Evolutionary conservation across 2,797 vertebrate species (phyloP).

Genomic region (Spinus olivaceus): DNA sequence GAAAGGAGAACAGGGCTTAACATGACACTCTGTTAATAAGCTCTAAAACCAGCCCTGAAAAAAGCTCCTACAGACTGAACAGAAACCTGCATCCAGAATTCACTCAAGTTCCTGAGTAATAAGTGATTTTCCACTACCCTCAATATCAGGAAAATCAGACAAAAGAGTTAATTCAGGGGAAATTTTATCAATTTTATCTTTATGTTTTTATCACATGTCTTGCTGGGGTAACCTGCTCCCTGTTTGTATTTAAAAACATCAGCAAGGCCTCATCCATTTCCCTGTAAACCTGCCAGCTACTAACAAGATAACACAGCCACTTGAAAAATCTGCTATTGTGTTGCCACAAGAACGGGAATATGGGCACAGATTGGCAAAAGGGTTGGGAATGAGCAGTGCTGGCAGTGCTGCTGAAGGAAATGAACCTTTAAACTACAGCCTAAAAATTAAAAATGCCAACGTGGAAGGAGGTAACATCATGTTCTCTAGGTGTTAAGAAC

Average conservation of each 20-base stretch:
- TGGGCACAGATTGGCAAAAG: neutral
- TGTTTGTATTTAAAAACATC: neutral
- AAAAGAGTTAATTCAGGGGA: neutral
- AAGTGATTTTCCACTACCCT: neutral
- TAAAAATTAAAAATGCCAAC: neutral
- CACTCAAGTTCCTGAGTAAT: neutral
- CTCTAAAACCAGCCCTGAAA: neutral
- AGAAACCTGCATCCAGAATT: constrained; percentile 9
- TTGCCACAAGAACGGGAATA: neutral
- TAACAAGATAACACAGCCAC: neutral
- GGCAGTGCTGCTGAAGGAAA: neutral
- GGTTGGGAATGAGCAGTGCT: neutral
- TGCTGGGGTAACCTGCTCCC: neutral
- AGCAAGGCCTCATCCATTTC: neutral
- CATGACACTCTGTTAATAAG: neutral
- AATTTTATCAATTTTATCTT: neutral
- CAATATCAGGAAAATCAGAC: neutral
- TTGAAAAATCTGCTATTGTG: neutral
- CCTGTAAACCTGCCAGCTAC: neutral
- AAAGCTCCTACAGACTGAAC: neutral
- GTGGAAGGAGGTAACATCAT: neutral
- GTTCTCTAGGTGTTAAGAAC: neutral
- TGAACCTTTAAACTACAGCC: neutral
- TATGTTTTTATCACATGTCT: neutral
- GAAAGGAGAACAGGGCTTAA: neutral